phyloP scores from a whole-genome alignment of 2,797 vertebrate genomes.

The Centropyge bicolor region DNA sequence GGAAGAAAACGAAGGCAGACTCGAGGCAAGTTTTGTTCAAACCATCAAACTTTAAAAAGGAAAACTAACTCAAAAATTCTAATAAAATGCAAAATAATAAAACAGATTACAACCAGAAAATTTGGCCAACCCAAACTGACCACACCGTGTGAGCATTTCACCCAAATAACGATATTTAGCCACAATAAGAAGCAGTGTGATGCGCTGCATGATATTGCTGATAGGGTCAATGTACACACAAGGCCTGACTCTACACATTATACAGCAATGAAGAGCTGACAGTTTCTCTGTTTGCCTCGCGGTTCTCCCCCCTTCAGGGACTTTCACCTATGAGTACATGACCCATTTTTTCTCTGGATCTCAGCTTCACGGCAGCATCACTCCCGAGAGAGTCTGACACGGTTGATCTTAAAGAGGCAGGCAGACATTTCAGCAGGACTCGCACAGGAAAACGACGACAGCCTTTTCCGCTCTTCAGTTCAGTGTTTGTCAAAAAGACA shows the following conservation, averaged over 20 bases:
- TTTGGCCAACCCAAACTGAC: background rate
- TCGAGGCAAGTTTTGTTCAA: background rate
- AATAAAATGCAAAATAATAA: background rate
- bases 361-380: conserved; percentile 58
- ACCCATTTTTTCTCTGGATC: conserved; percentile 67
- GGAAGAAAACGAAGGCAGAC: background rate
- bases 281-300: conserved; percentile 40
- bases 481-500: background rate
- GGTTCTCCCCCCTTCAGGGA: conserved; percentile 57
- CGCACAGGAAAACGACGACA: background rate
- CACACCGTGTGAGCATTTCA: background rate
- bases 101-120: background rate
- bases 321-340: conserved; percentile 66
- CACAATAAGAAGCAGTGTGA: background rate
- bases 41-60: background rate
- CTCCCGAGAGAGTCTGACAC: conserved; percentile 38
- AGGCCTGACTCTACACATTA: conserved; percentile 20
- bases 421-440: conserved; percentile 24
- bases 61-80: too few relatives aligned
- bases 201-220: background rate
- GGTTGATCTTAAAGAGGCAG: conserved; percentile 65
- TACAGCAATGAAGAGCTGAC: conserved; percentile 29
- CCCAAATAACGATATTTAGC: background rate
- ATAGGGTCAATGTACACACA: conserved; percentile 1
- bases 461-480: background rate